Evolutionary conservation across 23 tunicate species (phyloP).

Genomic region (Phallusia fumigata): DNA sequence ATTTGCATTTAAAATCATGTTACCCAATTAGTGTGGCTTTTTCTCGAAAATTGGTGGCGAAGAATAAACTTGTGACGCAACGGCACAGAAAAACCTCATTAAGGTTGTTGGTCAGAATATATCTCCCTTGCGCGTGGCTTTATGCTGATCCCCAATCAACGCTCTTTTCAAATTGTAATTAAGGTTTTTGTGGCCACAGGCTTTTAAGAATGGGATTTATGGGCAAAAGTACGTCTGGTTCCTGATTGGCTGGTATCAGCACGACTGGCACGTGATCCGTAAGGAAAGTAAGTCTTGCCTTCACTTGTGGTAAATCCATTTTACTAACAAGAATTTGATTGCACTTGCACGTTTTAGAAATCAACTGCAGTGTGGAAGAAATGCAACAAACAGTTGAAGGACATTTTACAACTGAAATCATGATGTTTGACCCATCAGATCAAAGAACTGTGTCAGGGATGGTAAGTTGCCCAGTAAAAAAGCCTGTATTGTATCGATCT

Average conservation of each 20-base stretch:
- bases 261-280: constrained; percentile 26
- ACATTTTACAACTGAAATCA: constrained; percentile 40
- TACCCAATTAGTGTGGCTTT: too few species aligned
- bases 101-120: too few species aligned
- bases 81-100: too few species aligned
- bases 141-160: too few species aligned
- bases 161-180: too few species aligned
- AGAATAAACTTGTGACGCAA: too few species aligned
- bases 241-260: constrained; percentile 42
- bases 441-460: constrained; percentile 31
- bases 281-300: constrained; percentile 12
- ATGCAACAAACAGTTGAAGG: constrained; percentile 36
- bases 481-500: too few species aligned
- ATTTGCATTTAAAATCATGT: too few species aligned
- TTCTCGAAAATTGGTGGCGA: too few species aligned
- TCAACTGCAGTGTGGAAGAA: constrained; percentile 22
- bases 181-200: constrained; percentile 10
- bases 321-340: too few species aligned
- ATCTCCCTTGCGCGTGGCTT: too few species aligned
- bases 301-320: background rate
- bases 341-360: background rate
- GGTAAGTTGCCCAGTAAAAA: background rate
- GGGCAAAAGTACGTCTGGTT: constrained; percentile 37
- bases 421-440: constrained; percentile 32
- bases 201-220: constrained; percentile 28